Base-by-base conservation (phyloP, 2,888 invertebrate species). In the Atrina japonica region DNA sequence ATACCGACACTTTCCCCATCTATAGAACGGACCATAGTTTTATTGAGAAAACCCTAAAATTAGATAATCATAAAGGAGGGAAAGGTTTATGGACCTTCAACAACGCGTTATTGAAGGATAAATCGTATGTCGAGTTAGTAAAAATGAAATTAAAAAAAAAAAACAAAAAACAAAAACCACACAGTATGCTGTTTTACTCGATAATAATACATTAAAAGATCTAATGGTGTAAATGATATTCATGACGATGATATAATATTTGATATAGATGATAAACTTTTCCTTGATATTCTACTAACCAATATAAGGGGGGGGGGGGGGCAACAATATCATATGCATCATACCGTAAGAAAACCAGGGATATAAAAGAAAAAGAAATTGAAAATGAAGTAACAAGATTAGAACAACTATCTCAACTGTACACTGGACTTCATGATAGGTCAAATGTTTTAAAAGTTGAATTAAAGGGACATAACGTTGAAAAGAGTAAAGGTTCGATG, bases 251-350 rank as follows among this genome's bases (percentile, higher is more conserved):
- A 47, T 47, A 18, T 47, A 14, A 14, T 7, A 47, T 16, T 14
- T 47, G 16, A 21, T 47, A 47, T 47, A 7, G 16, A 21, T 47
- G 47, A 47, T 47, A n/a, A n/a, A n/a, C n/a, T 47, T 21, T 47
- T 47, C 16, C 21, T 47, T 16, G 11, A 47, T 18, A 47, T 21
- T 21, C 47, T 14, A 14, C 16, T 47, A 47, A 47, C n/a, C 6
- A 47, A 47, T 47, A 47, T 47, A 6, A 47, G n/a, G n/a, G n/a
- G 21, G 47, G n/a, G n/a, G n/a, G n/a, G n/a, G n/a, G 47, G n/a
- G n/a, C n/a, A 6, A 47, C 47, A 7, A 47, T 47, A 47, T 47
- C 47, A 47, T 47, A 47, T 47, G 47, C 47, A 18, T 47, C 47
- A 7, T 18, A 47, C 7, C 47, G 47, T 14, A 47, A 47, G 47